phyloP scores from a whole-genome alignment of 1,140 invertebrate genomes.

The Pseudoatta argentina region DNA sequence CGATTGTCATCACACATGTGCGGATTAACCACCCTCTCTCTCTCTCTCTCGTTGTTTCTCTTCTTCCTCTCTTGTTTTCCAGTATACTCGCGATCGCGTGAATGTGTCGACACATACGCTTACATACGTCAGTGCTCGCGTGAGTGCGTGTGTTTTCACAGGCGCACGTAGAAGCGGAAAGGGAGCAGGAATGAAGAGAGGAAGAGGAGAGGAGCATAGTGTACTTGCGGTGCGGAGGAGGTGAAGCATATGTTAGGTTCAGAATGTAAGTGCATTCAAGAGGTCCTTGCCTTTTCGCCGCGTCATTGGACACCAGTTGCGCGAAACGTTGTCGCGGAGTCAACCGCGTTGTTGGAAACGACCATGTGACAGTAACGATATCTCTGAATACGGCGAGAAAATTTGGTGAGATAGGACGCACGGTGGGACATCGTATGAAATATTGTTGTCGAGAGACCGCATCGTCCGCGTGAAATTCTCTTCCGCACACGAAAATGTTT shows the following conservation, averaged over 20 bases:
- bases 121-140: background rate
- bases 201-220: constrained; percentile 17
- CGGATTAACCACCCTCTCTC: constrained; percentile 67
- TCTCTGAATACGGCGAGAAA: constrained; percentile 56
- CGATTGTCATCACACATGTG: constrained; percentile 79
- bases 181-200: constrained; percentile 20
- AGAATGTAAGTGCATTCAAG: constrained; percentile 75
- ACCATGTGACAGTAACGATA: constrained; percentile 54
- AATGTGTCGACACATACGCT: background rate
- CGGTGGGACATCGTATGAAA: constrained; percentile 21
- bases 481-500: background rate
- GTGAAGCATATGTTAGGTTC: constrained; percentile 73
- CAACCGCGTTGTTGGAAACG: constrained; percentile 61
- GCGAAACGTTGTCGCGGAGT: constrained; percentile 56
- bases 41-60: constrained; percentile 43
- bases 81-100: background rate
- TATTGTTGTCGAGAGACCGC: constrained; percentile 26
- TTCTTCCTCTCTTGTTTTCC: constrained; percentile 24
- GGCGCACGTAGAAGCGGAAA: background rate
- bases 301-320: constrained; percentile 77
- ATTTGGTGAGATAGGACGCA: constrained; percentile 45
- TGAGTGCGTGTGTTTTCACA: background rate
- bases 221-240: constrained; percentile 46
- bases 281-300: constrained; percentile 70
- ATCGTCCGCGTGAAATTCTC: constrained; percentile 24